Base-by-base conservation (phyloP, 1,140 invertebrate genomes). In the Potamilus streckersoni region DNA sequence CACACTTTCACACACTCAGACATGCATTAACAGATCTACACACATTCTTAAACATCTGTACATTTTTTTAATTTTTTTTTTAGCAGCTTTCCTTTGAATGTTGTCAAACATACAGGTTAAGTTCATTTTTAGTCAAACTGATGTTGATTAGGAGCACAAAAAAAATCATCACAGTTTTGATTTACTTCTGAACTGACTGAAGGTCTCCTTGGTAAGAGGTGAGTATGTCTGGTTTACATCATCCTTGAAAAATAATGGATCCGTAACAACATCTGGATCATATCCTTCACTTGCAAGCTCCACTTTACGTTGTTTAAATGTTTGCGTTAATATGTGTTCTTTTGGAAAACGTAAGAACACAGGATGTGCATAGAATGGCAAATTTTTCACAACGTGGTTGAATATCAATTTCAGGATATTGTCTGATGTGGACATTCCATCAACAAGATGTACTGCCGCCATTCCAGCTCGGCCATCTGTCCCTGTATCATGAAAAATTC, bases 401-500 rank as follows among this genome's bases (percentile, higher is more conserved):
- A 65, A 74, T 4, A 74, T 23, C 4, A 23, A 12, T 6, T 23
- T 49, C 14, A 57, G 23, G 57, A 74, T 67, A 14, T 56, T 19
- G 6, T 57, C 57, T 17, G 64, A 67, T 4, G 67, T 19, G 1
- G 15, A 49, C 0, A 6, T 62, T 38, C 20, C n/a, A 20, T 74
- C 72, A 27, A 27, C 58, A 16, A 74, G n/a, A 62, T 68, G 64
- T 20, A 74, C 60, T 12, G 72, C 58, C 31, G 66, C 72, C 72
- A 74, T 74, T 14, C 72, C 72, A 12, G 72, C 72, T 16, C 72
- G 56, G 31, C 64, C 64, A 68, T 67, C 66, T 3, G 64, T 74
- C 20, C 64, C 64, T 68, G 19, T 49, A 38, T 12, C 17, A 19
- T 67, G 65, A 38, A 49, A 49, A 49, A 8, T 49, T 11, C 38